Base-by-base conservation (phyloP, 2,888 invertebrate genomes). In the Blomia tropicalis region DNA sequence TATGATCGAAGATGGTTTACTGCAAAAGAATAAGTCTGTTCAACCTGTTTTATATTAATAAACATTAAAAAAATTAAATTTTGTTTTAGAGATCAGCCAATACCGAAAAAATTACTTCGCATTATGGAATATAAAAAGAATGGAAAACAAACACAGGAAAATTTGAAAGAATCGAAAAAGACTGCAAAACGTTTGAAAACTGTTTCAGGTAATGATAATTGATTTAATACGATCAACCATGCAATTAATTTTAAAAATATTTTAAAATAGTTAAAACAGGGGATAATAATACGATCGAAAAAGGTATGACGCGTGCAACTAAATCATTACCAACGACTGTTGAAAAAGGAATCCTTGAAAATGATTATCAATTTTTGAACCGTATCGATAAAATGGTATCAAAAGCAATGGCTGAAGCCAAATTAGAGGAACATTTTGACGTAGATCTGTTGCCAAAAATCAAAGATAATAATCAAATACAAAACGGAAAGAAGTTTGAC, bases 401-500 rank as follows among this genome's bases (percentile, higher is more conserved):
- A 22, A 62, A 53, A 56, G 51, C 63, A 31, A 36, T 32, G 22
- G 63, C 59, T 30, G 63, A 63, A 30, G 63, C 63, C n/a, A 58
- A 25, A n/a, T 27, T 63, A n/a, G 63, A 63, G 25, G 63, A 63
- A 29, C 62, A 60, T 22, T 63, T 60, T 54, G 60, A 63, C 29
- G 60, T 63, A 17, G 63, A 63, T 30, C 47, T 63, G 27, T 27
- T 53, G 22, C 32, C 54, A 19, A 60, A n/a, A 41, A 11, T 63
- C 5, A 23, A 62, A 29, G 27, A 31, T 27, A 27, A 29, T 19
- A 17, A 19, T 11, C 30, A 51, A 2, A n/a, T 31, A 51, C 47
- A 7, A 19, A 36, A 53, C 1, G 53, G 7, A 4, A 53, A 31
- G 22, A 1, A 27, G 22, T n/a, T 7, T 47, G 5, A 17, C n/a